These are phyloP conservation scores for Salarias fasciatus DNA, from an alignment of 2,797 vertebrate species.

Conservation along the genomic window DNA sequence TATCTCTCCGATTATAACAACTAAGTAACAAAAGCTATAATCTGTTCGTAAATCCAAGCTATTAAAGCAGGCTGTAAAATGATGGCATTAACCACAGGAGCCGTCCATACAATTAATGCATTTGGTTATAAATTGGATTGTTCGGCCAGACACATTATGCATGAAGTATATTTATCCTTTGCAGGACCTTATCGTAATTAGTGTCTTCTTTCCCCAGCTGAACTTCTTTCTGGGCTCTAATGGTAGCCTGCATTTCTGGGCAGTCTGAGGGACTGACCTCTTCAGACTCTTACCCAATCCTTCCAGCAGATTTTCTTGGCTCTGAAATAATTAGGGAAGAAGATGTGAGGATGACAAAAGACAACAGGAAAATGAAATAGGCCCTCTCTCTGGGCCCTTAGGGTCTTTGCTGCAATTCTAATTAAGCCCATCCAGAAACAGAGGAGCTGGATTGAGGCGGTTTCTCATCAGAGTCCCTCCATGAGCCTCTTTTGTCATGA, in stretches of 20 bases:
- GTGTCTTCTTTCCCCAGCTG: conserved; percentile 28
- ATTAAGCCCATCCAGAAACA: conserved; percentile 83
- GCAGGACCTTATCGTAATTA: conserved; percentile 23
- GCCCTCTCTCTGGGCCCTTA: conserved; percentile 63
- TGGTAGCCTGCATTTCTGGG: conserved; percentile 44
- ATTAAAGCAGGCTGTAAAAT: neutral
- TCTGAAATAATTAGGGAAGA: conserved; percentile 79
- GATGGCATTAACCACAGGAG: neutral
- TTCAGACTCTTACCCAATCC: conserved; percentile 64
- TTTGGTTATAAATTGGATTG: neutral
- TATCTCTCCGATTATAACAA: no score
- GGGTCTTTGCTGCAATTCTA: conserved; percentile 79
- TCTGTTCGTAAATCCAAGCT: no score
- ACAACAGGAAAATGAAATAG: conserved; percentile 78
- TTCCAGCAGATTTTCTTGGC: conserved; percentile 71
- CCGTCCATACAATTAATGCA: neutral
- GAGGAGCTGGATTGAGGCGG: conserved; percentile 75
- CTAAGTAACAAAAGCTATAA: no score
- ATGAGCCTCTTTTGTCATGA: conserved; percentile 78
- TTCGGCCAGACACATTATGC: conserved; percentile 9
- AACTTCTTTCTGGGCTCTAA: conserved; percentile 25
- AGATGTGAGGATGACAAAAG: conserved; percentile 80
- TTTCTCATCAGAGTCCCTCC: conserved; percentile 81
- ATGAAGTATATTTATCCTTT: conserved; percentile 11
- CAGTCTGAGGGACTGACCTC: conserved; percentile 67